Base-by-base conservation (phyloP, 2,113 vertebrate genomes). In the Cavia aperea region DNA sequence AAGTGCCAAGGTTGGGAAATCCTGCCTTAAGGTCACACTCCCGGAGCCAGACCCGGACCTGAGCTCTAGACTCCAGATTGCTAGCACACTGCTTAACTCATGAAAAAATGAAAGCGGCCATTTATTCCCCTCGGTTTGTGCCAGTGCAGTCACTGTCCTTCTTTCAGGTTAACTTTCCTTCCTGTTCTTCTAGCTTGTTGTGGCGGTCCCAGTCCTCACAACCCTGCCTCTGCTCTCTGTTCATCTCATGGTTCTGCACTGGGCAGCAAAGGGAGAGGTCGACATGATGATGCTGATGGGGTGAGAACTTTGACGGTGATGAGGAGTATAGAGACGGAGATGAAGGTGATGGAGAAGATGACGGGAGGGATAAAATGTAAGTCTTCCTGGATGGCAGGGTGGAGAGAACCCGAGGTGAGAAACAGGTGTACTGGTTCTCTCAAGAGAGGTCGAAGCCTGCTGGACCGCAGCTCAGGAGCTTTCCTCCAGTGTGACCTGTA, bases 321-420 rank as follows among this genome's bases (percentile, higher is more conserved):
- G 66, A 24, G 21, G 46, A 16, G 39, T 58, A 2, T 66, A 13
- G 12, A 11, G 58, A 36, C 43, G 43, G 1, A 54, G 33, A 24
- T 23, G 18, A 6, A 33, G 56, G 3, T 62, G 16, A 1, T 26
- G 63, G 0, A 29, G 36, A 5, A 54, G 62, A 31, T 2, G 23
- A n/a, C 7, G 23, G n/a, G 1, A 31, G 24, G 13, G 18, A 19
- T 19, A 60, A 31, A 19, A 31, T 43, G 54, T 39, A 72, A 49
- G 26, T 84, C 13, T 58, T 46, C 51, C 51, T 85, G 65, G 24
- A 43, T 36, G 15, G 70, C 2, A 63, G 33, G 31, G 36, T 36
- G 66, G 46, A 39, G 58, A 36, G 56, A 15, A 0, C 29, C 23
- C 15, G 14, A 43, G 16, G 2, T 8, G 81, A 87, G 86, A 33